These are phyloP conservation scores for Cistogaster globosa DNA, from an alignment of 2,888 invertebrate species.

Conservation along the genomic window DNA sequence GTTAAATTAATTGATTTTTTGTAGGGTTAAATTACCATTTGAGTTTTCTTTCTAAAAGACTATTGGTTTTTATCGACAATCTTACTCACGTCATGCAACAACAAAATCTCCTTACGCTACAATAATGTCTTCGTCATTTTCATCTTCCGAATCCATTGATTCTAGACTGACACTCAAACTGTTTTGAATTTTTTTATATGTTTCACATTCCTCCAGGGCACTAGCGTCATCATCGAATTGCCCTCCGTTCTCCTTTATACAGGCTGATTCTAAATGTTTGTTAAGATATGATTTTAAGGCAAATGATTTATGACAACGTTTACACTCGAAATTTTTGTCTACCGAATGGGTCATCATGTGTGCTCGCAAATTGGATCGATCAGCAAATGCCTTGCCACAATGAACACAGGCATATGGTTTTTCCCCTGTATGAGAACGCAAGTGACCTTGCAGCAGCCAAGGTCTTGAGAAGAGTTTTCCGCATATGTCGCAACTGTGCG, in stretches of 20 bases:
- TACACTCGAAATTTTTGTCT: conserved; percentile 94
- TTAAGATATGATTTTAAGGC: conserved; percentile 97
- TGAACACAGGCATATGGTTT: conserved; percentile 97
- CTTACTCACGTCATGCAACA: no score
- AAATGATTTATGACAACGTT: conserved; percentile 94
- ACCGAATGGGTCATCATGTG: conserved; percentile 97
- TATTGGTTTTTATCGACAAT: no score
- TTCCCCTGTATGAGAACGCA: conserved; percentile 95
- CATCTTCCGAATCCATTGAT: conserved; percentile 78
- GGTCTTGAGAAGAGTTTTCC: conserved; percentile 97
- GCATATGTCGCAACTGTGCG: conserved; percentile 95
- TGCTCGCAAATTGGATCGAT: conserved; percentile 95
- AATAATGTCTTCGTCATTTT: conserved; percentile 82
- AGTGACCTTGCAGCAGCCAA: conserved; percentile 95
- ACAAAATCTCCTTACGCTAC: conserved; percentile 78
- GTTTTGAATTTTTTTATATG: conserved; percentile 34
- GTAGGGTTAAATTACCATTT: conserved; percentile 19
- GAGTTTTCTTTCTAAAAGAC: no score
- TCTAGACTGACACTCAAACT: conserved; percentile 78
- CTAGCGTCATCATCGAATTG: conserved; percentile 58
- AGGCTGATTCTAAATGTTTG: conserved; percentile 96
- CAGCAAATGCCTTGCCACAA: conserved; percentile 97
- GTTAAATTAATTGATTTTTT: conserved; percentile 54
- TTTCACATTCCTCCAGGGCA: conserved; percentile 33
- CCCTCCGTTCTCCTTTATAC: conserved; percentile 85